phyloP scores from a whole-genome alignment of 2,797 vertebrate species.

The Poeciliopsis presidionis region DNA sequence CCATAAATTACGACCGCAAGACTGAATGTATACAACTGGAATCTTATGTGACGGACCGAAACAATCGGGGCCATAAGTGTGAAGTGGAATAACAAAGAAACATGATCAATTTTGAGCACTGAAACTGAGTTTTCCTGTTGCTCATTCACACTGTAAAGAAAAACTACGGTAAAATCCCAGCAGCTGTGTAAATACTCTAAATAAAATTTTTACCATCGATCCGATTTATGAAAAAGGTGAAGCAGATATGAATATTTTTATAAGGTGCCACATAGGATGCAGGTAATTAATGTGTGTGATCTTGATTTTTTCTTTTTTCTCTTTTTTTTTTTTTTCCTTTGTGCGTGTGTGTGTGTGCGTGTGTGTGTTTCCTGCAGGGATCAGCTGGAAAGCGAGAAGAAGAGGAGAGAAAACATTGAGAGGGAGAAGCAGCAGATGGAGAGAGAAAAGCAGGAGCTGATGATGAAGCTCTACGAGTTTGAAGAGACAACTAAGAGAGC shows the following conservation, averaged over 20 bases:
- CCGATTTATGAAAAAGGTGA: not conserved
- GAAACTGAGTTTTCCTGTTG: not conserved
- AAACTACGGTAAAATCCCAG: too few relatives aligned
- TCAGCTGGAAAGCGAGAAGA: slow-evolving; percentile 91
- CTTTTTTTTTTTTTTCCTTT: not conserved
- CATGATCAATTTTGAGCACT: not conserved
- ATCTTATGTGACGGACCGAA: not conserved
- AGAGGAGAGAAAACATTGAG: slow-evolving; percentile 88
- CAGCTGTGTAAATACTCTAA: too few relatives aligned
- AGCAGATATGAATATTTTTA: not conserved
- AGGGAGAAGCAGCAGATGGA: slow-evolving; percentile 93
- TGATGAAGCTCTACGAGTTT: slow-evolving; percentile 87
- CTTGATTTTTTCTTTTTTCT: not conserved
- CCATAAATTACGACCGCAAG: not conserved
- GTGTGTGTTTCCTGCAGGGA: slow-evolving; percentile 76
- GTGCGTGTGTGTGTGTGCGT: too few relatives aligned
- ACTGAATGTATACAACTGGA: not conserved
- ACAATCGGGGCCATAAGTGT: not conserved
- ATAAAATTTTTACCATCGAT: too few relatives aligned
- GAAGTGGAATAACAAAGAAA: not conserved
- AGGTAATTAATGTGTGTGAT: not conserved
- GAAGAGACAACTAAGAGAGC: slow-evolving; percentile 94
- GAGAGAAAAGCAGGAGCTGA: slow-evolving; percentile 90
- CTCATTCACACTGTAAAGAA: too few relatives aligned
- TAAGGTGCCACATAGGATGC: not conserved